Evolutionary conservation across 2,113 vertebrate species (phyloP).

Genomic region (Hippocampus guttulatus): DNA sequence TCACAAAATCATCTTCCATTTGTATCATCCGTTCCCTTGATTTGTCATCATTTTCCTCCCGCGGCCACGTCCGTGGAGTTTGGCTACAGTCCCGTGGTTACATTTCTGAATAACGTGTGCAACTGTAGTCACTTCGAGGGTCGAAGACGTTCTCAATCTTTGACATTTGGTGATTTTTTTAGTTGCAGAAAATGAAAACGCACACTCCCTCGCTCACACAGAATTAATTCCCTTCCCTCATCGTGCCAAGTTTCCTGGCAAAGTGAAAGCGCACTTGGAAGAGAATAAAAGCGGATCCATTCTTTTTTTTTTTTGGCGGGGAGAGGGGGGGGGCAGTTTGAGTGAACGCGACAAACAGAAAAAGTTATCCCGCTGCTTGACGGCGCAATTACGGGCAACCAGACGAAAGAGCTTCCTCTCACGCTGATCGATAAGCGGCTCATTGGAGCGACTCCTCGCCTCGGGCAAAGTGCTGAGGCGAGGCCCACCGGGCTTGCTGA

Average conservation of each 20-base stretch:
- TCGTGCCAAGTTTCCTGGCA: neutral
- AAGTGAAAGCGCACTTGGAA: constrained; percentile 38
- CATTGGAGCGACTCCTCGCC: neutral
- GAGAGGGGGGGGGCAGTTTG: neutral
- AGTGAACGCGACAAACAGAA: constrained; percentile 22
- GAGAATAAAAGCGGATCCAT: constrained; percentile 22
- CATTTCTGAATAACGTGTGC: too few relatives aligned
- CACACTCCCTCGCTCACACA: neutral
- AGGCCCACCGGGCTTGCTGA: constrained; percentile 6
- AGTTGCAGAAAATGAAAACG: constrained; percentile 32
- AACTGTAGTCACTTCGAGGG: too few relatives aligned
- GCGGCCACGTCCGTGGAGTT: too few relatives aligned
- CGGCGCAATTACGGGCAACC: neutral
- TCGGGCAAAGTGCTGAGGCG: constrained; percentile 42
- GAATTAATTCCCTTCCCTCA: constrained; percentile 31
- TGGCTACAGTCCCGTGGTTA: too few relatives aligned
- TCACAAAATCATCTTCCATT: too few relatives aligned
- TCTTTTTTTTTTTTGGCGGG: neutral
- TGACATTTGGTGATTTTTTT: too few relatives aligned
- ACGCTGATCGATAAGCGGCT: constrained; percentile 40
- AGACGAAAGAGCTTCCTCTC: neutral
- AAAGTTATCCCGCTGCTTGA: neutral
- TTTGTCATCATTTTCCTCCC: too few relatives aligned
- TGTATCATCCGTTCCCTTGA: neutral
- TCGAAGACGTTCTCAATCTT: too few relatives aligned